Evolutionary conservation across 2,888 invertebrate genomes (phyloP), one percentile per base, ranked within the genome.

Genomic region (Lithophane leautieri): DNA sequence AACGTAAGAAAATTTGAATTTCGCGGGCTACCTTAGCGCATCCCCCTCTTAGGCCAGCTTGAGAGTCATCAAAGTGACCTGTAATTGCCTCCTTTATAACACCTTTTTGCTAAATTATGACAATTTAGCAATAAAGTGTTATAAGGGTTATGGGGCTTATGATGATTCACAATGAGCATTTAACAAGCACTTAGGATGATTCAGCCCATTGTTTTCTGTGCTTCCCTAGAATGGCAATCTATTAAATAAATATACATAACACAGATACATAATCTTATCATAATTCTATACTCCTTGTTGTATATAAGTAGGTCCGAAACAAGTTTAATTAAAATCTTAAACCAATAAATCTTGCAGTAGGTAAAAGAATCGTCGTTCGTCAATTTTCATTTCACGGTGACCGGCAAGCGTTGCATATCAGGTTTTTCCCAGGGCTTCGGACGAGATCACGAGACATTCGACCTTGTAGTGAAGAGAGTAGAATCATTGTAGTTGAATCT

Each of bases 391-490:
- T 34, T 50, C 14, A 42, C 40, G 60, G n/a, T 62, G 44, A 73
- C 25, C 22, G 22, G 52, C 12, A 40, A n/a, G 25, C 8, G 6
- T 47, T 42, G 28, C 19, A 40, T 25, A 14, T 42, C 25, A 44
- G 52, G 50, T 44, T 60, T 67, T 67, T 40, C 34, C 50, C 63
- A 28, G 9, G 25, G 8, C 25, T 40, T 8, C 16, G 16, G 25
- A 54, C 52, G 54, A 56, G 75, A 28, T 74, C 25, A 54, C 52
- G 54, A 56, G 75, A 28, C 65, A 50, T 75, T 74, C 14, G 58
- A 58, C 47, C 28, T 52, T 58, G 42, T 50, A n/a, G 47, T 58
- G 42, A 42, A n/a, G 47, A 1, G 25, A 52, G 16, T 34, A 42
- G 0, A 28, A 14, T 6, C 34, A 3, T 9, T 61, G 4, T 2